phyloP scores from a whole-genome alignment of 2,113 vertebrate species.

The Urocolius indicus region DNA sequence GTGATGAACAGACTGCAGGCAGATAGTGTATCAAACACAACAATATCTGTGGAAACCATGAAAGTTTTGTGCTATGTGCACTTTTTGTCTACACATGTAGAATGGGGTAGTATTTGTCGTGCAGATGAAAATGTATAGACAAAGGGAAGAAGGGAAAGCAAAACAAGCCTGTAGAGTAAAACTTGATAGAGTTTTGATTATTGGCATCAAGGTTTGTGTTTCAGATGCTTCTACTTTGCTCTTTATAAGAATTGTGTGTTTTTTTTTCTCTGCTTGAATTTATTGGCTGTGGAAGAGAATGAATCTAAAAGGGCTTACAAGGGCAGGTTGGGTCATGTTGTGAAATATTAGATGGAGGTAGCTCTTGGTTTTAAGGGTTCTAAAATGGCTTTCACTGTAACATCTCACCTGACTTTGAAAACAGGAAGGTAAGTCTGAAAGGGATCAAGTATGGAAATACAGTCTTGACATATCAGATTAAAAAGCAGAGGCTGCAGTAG shows the following conservation, averaged over 20 bases:
- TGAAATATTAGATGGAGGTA: background rate
- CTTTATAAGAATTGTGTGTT: background rate
- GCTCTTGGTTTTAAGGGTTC: background rate
- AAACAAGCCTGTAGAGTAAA: background rate
- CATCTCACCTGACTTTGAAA: background rate
- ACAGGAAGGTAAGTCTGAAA: background rate
- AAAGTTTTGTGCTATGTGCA: fast-evolving
- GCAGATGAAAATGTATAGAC: background rate
- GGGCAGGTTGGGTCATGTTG: background rate
- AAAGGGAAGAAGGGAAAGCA: background rate
- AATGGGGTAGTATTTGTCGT: background rate
- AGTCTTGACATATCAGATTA: background rate
- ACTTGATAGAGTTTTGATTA: background rate
- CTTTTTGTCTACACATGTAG: fast-evolving
- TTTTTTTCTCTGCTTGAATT: background rate
- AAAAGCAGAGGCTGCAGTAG: background rate
- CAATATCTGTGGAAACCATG: background rate
- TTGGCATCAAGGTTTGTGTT: background rate
- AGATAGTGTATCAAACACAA: background rate
- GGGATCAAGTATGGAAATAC: background rate
- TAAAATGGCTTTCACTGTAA: background rate
- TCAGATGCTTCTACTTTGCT: background rate
- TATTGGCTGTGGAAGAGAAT: background rate
- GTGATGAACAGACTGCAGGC: background rate
- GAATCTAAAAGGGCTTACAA: background rate